Evolutionary conservation across 2,113 vertebrate species (phyloP).

Genomic region (Aphyosemion australe): DNA sequence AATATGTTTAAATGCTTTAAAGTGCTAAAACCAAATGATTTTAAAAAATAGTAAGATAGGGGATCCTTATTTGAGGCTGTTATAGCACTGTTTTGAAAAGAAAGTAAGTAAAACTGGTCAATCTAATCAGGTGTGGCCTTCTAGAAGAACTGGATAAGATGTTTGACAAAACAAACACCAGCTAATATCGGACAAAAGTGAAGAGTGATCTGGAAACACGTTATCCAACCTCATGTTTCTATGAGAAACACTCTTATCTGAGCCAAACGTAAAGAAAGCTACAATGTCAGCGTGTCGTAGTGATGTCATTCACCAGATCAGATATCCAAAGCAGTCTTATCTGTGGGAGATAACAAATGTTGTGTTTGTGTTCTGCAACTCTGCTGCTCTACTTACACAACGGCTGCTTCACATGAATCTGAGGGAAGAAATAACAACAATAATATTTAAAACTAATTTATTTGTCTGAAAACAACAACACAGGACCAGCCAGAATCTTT

Average conservation of each 20-base stretch:
- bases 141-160: no score
- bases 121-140: no score
- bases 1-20: no score
- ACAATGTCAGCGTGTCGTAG: neutral
- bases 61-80: no score
- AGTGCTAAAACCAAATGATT: no score
- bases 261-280: no score
- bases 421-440: neutral
- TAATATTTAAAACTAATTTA: neutral
- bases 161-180: neutral
- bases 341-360: neutral
- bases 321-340: neutral
- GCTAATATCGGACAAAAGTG: neutral
- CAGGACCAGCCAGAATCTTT: constrained; percentile 6
- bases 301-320: neutral
- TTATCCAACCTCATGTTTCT: neutral
- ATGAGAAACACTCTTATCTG: neutral
- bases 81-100: no score
- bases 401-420: no score
- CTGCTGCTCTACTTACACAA: no score
- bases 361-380: neutral
- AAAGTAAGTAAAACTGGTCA: no score
- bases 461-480: constrained; percentile 15
- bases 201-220: neutral
- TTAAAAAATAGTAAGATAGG: no score